Conservation (phyloP, 1,140 invertebrate species). For the Ostrea denselamellosa region DNA sequence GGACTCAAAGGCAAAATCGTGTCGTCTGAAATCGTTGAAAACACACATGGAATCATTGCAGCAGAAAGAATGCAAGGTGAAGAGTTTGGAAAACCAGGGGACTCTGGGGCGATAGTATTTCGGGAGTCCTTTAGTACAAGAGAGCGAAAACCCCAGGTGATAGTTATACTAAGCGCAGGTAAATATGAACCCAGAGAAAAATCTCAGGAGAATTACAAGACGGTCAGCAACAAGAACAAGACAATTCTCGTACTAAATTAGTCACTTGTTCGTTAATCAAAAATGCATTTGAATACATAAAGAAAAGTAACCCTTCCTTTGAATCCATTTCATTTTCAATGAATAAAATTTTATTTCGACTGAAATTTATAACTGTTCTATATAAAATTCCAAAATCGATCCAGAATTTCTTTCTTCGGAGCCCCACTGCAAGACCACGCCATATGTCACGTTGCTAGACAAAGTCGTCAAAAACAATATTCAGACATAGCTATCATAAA, state of each 20-base stretch:
- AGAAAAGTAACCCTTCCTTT: background rate
- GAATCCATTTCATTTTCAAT: constrained; percentile 9
- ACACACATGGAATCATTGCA: background rate
- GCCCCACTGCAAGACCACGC: too few relatives aligned
- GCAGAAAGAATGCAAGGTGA: background rate
- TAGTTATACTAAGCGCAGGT: background rate
- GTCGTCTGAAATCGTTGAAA: background rate
- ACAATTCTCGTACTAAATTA: background rate
- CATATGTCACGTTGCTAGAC: too few relatives aligned
- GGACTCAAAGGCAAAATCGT: background rate
- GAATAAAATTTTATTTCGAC: background rate
- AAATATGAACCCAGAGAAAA: background rate
- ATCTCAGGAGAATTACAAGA: background rate
- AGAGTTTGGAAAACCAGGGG: background rate
- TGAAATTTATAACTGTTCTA: too few relatives aligned
- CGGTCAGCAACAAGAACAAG: background rate
- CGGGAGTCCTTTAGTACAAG: background rate
- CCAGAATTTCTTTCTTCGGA: too few relatives aligned
- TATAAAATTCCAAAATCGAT: too few relatives aligned
- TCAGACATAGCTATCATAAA: too few relatives aligned
- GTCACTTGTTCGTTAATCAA: background rate
- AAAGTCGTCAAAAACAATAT: too few relatives aligned
- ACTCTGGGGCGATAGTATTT: background rate
- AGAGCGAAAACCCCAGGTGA: background rate
- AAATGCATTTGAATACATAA: background rate